Conservation (phyloP, 1,140 invertebrate genomes). For the Meteorus sp. region DNA sequence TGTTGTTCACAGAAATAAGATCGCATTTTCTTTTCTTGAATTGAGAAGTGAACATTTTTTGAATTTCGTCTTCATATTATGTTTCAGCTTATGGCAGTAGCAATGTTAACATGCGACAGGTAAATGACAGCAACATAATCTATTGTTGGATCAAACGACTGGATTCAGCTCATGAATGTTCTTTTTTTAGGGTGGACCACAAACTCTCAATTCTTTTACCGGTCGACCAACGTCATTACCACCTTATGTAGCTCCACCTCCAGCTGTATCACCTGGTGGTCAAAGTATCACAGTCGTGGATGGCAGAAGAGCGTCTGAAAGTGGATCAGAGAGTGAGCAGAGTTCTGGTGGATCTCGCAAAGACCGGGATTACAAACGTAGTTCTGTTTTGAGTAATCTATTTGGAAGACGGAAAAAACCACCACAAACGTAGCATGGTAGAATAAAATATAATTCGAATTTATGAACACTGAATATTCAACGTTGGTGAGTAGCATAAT, state of each 20-base stretch:
- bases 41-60: constrained; percentile 9
- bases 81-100: constrained; percentile 51
- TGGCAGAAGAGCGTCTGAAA: constrained; percentile 51
- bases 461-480: constrained; percentile 9
- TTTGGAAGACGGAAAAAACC: constrained; percentile 56
- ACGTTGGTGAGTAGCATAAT: neutral
- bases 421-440: constrained; percentile 48
- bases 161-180: too few species aligned
- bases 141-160: too few species aligned
- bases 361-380: constrained; percentile 55
- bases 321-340: constrained; percentile 58
- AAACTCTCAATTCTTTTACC: constrained; percentile 47
- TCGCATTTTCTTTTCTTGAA: constrained; percentile 3
- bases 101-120: constrained; percentile 48
- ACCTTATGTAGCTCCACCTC: constrained; percentile 55
- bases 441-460: constrained; percentile 8
- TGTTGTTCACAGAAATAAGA: too few species aligned
- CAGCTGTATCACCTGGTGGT: constrained; percentile 41
- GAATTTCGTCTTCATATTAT: constrained; percentile 13
- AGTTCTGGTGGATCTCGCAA: constrained; percentile 48
- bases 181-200: constrained; percentile 38
- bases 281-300: constrained; percentile 46
- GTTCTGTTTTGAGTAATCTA: constrained; percentile 56
- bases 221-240: constrained; percentile 54
- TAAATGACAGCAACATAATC: constrained; percentile 29